Evolutionary conservation across 2,888 invertebrate species (phyloP).

Genomic region (Lissocephala sabroskyi): DNA sequence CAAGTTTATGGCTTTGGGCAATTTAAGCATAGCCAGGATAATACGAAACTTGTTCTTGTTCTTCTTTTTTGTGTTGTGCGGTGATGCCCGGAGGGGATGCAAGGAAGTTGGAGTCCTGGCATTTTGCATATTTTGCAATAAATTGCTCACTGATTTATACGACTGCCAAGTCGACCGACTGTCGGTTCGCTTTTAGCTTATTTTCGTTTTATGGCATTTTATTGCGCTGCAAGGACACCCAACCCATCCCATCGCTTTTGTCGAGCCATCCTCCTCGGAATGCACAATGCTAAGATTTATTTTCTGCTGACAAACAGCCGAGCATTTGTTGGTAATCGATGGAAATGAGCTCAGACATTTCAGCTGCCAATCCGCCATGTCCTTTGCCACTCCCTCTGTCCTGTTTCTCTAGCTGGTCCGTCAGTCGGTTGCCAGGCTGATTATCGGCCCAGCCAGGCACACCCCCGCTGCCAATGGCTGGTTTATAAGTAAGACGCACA

Average conservation of each 20-base stretch:
- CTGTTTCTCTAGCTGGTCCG: no score
- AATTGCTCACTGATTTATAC: slow-evolving; percentile 41
- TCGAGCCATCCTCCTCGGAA: slow-evolving; percentile 19
- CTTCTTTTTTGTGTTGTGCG: no score
- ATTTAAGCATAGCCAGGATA: no score
- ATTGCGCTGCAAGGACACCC: slow-evolving; percentile 27
- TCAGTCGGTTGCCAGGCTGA: no score
- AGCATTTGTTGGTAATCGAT: slow-evolving; percentile 50
- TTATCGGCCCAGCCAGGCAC: no score
- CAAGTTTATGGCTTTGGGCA: slow-evolving; percentile 42
- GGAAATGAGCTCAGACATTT: slow-evolving; percentile 38
- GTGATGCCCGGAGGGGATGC: no score
- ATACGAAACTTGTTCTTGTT: no score
- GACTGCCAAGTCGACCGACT: not conserved
- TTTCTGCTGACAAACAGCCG: slow-evolving; percentile 59
- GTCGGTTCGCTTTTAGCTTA: not conserved
- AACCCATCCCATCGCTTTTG: slow-evolving; percentile 12
- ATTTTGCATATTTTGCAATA: slow-evolving; percentile 47
- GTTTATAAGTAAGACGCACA: no score
- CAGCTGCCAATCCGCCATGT: no score
- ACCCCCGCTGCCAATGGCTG: no score
- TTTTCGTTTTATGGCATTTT: not conserved
- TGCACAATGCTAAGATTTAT: slow-evolving; percentile 64
- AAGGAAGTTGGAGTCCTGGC: slow-evolving; percentile 18
- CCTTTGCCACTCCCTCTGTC: no score